Conservation (phyloP, 2,797 vertebrate genomes). For the Gouania willdenowi region DNA sequence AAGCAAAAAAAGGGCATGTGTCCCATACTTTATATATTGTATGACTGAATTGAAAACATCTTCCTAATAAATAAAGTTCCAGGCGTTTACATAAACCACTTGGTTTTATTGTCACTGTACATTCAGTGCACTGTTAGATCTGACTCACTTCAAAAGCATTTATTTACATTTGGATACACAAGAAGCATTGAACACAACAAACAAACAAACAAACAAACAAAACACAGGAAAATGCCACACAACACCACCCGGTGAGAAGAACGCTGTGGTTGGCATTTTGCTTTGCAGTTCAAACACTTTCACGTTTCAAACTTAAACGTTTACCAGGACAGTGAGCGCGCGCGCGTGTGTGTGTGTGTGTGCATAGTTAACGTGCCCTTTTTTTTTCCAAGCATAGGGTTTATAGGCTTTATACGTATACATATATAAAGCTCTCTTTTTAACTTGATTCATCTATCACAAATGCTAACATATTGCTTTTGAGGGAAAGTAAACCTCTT, state of each 20-base stretch:
- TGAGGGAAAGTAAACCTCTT: conserved; percentile 54
- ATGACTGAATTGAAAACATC: not conserved
- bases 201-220: too few species aligned
- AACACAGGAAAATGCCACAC: conserved; percentile 61
- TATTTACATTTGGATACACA: conserved; percentile 71
- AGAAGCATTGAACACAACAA: conserved; percentile 65
- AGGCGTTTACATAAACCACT: conserved; percentile 66
- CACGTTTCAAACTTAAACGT: conserved; percentile 13
- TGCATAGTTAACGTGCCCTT: conserved; percentile 43
- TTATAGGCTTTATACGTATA: conserved; percentile 63
- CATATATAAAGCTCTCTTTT: conserved; percentile 54
- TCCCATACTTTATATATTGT: too few species aligned
- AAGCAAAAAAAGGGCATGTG: too few species aligned
- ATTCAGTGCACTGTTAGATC: conserved; percentile 70
- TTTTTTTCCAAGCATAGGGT: conserved; percentile 21
- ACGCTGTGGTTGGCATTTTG: conserved; percentile 29
- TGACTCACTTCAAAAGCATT: conserved; percentile 60
- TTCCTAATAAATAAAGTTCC: conserved; percentile 16
- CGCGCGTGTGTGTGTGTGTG: conserved; percentile 5
- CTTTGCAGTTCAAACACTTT: conserved; percentile 20
- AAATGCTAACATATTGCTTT: conserved; percentile 65
- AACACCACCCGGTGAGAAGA: conserved; percentile 45
- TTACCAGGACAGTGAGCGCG: conserved; percentile 10
- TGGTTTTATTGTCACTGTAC: conserved; percentile 75
- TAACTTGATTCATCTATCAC: conserved; percentile 62